Base-by-base conservation (phyloP, 2,797 vertebrate species). In the Notoglanidium macrostoma region DNA sequence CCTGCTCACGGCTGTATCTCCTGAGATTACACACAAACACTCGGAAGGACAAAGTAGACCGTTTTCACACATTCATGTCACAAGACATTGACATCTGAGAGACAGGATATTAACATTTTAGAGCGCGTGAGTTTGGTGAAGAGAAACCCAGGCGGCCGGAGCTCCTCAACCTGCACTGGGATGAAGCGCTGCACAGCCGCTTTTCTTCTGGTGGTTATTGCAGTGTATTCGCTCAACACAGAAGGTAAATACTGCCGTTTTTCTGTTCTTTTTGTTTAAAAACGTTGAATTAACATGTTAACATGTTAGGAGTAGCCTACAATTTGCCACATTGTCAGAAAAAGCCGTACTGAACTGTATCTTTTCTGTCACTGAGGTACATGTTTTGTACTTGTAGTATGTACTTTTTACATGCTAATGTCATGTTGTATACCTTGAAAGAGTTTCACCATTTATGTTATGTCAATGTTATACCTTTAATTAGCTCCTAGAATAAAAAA, bases 151-250 rank as follows among this genome's bases (percentile, higher is more conserved):
- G 46, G 46, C 46, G 46, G 46, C 46, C 46, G 86, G 86, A 91
- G 89, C 35, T 90, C 87, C 21, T 87, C 79, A 83, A 5, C 26
- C 5, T 90, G 68, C 79, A 14, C 83, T 78, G 88, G 91, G 90
- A 99, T 99, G 98, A 97, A 94, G 95, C 95, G 97, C 92, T 94
- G 97, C 93, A 94, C 96, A n/a, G 96, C 94, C 23, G 95, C 95
- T 84, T 90, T 99, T 44, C 94, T 99, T n/a, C 86, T 99, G 91
- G 92, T 98, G 87, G 89, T 97, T 92, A 93, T 99, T 92, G 96
- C 95, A 1, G 90, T 98, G 81, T 97, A 95, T 91, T 91, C 96
- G 26, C 90, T 97, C 89, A 96, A 96, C 82, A 94, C 96, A 72
- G 98, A 99, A 95, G 98, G 98, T 99, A 95, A 91, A 49, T 49